Conservation (phyloP, 1,140 invertebrate species). For the Charaxes varanes region DNA sequence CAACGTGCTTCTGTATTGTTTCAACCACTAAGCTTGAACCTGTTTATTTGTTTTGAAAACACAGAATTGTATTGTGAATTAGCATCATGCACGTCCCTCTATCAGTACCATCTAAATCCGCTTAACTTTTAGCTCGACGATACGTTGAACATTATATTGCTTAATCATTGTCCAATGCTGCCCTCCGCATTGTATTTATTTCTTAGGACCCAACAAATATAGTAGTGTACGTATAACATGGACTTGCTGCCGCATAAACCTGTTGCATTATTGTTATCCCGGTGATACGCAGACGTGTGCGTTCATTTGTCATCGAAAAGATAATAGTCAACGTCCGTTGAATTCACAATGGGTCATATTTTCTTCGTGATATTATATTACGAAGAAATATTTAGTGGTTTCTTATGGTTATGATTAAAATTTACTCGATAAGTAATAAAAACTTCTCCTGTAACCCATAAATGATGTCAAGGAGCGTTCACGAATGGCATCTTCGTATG, state of each 20-base stretch:
- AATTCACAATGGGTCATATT: conserved; percentile 54
- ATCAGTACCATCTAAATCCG: conserved; percentile 61
- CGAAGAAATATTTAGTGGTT: not conserved
- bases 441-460: too few species aligned
- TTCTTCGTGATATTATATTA: too few species aligned
- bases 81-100: conserved; percentile 46
- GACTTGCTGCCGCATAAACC: conserved; percentile 4
- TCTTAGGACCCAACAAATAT: conserved; percentile 9
- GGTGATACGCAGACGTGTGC: conserved; percentile 39
- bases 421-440: too few species aligned
- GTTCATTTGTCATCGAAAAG: conserved; percentile 60
- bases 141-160: conserved; percentile 12
- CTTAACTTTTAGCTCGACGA: conserved; percentile 42
- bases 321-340: conserved; percentile 52
- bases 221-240: conserved; percentile 31
- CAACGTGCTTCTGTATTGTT: too few species aligned
- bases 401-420: too few species aligned
- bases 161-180: conserved; percentile 10
- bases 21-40: too few species aligned
- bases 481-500: too few species aligned
- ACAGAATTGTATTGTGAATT: conserved; percentile 54
- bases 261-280: conserved; percentile 17
- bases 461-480: too few species aligned
- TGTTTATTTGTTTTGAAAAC: too few species aligned
- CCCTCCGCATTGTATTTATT: conserved; percentile 1